Conservation (phyloP, 1,140 invertebrate species). For the Araneus ventricosus region DNA sequence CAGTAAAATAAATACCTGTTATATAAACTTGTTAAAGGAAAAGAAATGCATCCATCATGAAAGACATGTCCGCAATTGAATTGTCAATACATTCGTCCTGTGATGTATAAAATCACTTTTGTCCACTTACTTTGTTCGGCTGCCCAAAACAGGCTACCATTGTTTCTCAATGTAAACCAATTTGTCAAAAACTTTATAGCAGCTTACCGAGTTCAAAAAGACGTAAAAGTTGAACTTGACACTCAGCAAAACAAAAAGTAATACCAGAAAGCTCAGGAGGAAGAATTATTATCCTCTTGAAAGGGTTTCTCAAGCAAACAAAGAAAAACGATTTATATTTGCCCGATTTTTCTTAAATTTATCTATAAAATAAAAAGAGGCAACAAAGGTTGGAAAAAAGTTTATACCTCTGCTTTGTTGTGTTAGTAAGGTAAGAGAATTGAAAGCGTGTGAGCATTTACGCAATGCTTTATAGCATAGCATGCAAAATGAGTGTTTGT, state of each 20-base stretch:
- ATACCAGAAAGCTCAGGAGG: background rate
- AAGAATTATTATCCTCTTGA: background rate
- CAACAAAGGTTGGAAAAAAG: background rate
- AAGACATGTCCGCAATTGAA: background rate
- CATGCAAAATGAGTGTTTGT: too few relatives aligned
- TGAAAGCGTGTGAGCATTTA: too few relatives aligned
- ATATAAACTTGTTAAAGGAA: too few relatives aligned
- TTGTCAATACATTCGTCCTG: background rate
- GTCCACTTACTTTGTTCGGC: background rate
- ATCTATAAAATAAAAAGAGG: background rate
- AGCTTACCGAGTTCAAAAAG: background rate
- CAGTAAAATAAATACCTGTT: too few relatives aligned
- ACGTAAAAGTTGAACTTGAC: background rate
- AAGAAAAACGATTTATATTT: background rate
- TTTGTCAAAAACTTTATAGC: constrained; percentile 4
- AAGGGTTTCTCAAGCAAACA: background rate
- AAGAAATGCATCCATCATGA: too few relatives aligned
- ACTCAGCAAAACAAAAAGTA: background rate
- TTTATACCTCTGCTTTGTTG: too few relatives aligned
- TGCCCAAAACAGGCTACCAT: constrained; percentile 12
- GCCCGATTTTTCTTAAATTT: background rate
- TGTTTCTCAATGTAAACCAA: background rate
- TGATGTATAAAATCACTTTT: background rate
- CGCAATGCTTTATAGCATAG: too few relatives aligned
- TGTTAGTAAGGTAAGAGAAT: too few relatives aligned